These are phyloP conservation scores for Calyptomena viridis DNA, from an alignment of 2,113 vertebrate genomes.

Conservation along the genomic window DNA sequence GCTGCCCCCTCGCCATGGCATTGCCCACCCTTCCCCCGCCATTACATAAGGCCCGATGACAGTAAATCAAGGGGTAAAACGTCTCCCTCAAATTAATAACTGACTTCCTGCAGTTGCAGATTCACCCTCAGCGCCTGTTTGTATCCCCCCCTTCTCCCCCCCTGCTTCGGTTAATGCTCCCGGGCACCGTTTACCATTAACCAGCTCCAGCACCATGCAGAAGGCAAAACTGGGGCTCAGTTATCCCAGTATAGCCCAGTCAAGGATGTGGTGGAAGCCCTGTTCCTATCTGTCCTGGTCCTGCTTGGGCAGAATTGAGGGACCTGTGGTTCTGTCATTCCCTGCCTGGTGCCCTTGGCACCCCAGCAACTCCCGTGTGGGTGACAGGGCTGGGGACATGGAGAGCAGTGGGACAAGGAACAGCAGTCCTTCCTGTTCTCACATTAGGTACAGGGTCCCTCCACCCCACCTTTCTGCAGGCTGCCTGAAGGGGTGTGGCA, in stretches of 20 bases:
- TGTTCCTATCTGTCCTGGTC: neutral
- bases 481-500: fast-evolving
- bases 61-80: slow-evolving; percentile 66
- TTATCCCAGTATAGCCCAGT: neutral
- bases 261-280: neutral
- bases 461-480: neutral
- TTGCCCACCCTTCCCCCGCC: neutral
- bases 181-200: slow-evolving; percentile 13
- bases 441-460: fast-evolving
- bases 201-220: neutral
- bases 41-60: neutral
- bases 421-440: neutral
- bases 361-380: neutral
- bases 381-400: neutral
- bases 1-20: neutral
- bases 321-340: neutral
- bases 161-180: neutral
- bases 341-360: neutral
- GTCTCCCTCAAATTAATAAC: slow-evolving; percentile 61
- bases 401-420: fast-evolving
- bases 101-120: slow-evolving; percentile 70
- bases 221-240: neutral
- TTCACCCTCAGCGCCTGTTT: slow-evolving; percentile 28
- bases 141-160: neutral
- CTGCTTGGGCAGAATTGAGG: fast-evolving